Conservation (phyloP, 53 echinoderm and acorn worm species). For the Stichopus horrens region DNA sequence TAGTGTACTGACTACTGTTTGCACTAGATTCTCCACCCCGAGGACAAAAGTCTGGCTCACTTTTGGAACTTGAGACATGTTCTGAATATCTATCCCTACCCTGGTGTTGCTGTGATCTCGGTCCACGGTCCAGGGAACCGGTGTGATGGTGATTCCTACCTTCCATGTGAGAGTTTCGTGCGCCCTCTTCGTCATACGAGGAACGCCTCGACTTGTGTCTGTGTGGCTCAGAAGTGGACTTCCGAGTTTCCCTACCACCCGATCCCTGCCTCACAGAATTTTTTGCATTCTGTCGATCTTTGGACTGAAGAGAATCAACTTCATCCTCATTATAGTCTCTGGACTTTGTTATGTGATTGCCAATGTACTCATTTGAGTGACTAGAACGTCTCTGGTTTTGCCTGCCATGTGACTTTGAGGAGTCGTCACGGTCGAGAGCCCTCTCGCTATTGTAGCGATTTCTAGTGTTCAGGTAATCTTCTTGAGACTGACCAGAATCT, state of each 20-base stretch:
- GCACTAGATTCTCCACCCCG: slow-evolving; percentile 12
- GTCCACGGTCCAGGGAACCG: slow-evolving; percentile 25
- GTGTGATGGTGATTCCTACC: neutral
- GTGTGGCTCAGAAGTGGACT: neutral
- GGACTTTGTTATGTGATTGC: neutral
- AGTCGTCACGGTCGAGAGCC: slow-evolving; percentile 1
- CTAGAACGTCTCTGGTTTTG: slow-evolving; percentile 9
- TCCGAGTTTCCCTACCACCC: neutral
- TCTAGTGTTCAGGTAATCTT: slow-evolving; percentile 19
- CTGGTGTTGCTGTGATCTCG: neutral
- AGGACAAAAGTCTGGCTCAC: slow-evolving; percentile 33
- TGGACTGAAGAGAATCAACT: neutral
- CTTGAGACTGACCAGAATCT: slow-evolving; percentile 34
- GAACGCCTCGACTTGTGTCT: neutral
- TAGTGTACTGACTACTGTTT: slow-evolving; percentile 1
- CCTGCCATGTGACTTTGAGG: slow-evolving; percentile 16
- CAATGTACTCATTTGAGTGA: slow-evolving; percentile 9
- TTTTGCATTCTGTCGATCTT: neutral
- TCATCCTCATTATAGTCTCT: neutral
- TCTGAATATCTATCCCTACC: neutral
- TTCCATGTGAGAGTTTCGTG: neutral
- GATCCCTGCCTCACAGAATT: neutral
- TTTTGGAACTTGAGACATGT: slow-evolving; percentile 7
- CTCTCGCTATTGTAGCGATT: slow-evolving; percentile 22
- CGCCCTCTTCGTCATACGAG: neutral